Evolutionary conservation across 2,888 invertebrate genomes (phyloP).

Genomic region (Sinhomidia bicolor): DNA sequence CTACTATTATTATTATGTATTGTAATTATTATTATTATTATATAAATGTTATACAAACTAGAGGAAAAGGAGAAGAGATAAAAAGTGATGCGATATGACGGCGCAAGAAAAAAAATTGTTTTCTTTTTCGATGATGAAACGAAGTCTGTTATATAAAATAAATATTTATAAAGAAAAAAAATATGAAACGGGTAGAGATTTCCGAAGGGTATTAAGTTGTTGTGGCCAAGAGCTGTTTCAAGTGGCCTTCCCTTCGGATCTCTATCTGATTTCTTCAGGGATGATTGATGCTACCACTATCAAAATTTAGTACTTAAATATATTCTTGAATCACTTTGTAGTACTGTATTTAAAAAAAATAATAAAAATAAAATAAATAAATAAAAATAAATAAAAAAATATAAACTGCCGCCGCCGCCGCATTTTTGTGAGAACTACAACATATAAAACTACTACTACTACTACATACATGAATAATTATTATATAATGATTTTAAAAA

Average conservation of each 20-base stretch:
- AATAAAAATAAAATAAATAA: slow-evolving; percentile 51
- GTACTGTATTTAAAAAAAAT: slow-evolving; percentile 64
- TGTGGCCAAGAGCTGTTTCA: slow-evolving; percentile 75
- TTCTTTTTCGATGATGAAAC: slow-evolving; percentile 69
- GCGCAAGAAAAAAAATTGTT: slow-evolving; percentile 70
- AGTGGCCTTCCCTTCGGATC: slow-evolving; percentile 76
- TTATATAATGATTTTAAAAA: neutral
- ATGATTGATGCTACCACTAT: slow-evolving; percentile 76
- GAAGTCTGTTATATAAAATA: slow-evolving; percentile 75
- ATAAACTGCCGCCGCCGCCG: slow-evolving; percentile 74
- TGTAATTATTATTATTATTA: slow-evolving; percentile 36
- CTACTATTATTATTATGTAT: slow-evolving; percentile 40
- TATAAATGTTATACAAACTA: slow-evolving; percentile 48
- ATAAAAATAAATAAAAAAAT: too few species aligned
- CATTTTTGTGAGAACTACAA: slow-evolving; percentile 66
- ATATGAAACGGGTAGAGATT: slow-evolving; percentile 74
- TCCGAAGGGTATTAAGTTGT: slow-evolving; percentile 75
- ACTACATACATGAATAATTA: too few species aligned
- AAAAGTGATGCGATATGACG: slow-evolving; percentile 72
- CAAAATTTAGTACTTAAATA: slow-evolving; percentile 75
- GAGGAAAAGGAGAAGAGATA: slow-evolving; percentile 38
- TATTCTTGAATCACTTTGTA: slow-evolving; percentile 76
- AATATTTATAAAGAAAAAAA: slow-evolving; percentile 68
- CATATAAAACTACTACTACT: too few species aligned
- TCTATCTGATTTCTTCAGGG: slow-evolving; percentile 75